Conservation (phyloP, 1,140 invertebrate species). For the Magallana angulata region DNA sequence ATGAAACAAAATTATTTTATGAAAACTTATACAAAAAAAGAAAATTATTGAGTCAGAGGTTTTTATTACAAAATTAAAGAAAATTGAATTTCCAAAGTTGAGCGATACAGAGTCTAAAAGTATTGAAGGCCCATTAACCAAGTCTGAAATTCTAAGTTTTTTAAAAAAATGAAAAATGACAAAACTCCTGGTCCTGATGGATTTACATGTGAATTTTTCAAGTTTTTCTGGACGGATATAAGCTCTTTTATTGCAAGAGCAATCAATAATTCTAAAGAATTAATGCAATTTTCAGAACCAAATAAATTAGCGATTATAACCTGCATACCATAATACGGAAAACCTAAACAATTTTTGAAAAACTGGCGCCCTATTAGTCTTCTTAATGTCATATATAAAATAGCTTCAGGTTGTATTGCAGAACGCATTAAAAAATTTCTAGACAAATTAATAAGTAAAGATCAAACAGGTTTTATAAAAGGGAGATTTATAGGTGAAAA, state of each 20-base stretch:
- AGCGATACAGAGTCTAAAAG: too few species aligned
- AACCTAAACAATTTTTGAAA: neutral
- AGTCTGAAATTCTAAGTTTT: neutral
- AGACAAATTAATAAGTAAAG: too few species aligned
- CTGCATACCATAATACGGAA: neutral
- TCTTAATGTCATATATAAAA: neutral
- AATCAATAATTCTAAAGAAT: too few species aligned
- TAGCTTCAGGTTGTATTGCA: too few species aligned
- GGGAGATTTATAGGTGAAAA: too few species aligned
- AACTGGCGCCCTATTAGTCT: neutral
- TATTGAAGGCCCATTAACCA: too few species aligned
- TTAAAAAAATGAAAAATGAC: neutral
- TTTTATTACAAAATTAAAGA: neutral
- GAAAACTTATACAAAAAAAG: neutral
- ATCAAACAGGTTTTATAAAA: too few species aligned
- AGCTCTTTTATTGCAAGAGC: too few species aligned
- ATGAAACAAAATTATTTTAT: neutral
- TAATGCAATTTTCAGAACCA: neutral
- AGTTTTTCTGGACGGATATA: neutral
- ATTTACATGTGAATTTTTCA: neutral
- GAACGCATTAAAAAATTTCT: too few species aligned
- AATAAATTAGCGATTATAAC: neutral
- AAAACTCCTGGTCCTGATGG: neutral
- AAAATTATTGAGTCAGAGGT: neutral
- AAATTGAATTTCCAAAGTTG: neutral